Conservation (phyloP, 2,888 invertebrate species). For the Synanthedon vespiformis region DNA sequence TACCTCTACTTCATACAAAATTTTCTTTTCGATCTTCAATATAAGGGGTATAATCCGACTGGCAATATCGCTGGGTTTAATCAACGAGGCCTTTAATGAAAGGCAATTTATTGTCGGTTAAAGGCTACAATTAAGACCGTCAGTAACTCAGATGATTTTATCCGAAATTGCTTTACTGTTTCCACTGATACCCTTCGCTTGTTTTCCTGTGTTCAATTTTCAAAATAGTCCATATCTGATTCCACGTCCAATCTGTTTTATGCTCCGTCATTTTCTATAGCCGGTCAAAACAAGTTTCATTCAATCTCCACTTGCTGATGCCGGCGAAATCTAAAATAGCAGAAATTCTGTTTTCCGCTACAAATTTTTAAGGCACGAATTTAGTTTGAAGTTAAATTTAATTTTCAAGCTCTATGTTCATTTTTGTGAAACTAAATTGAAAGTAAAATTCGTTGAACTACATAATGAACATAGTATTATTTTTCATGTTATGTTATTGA, state of each 20-base stretch:
- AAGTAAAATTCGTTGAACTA: no score
- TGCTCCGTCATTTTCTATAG: background rate
- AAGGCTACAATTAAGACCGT: constrained; percentile 42
- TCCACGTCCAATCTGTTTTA: background rate
- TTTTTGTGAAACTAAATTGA: no score
- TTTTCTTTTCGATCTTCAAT: no score
- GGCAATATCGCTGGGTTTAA: constrained; percentile 24
- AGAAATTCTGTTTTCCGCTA: background rate
- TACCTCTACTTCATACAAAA: background rate
- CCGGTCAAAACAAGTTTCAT: background rate
- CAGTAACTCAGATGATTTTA: constrained; percentile 28
- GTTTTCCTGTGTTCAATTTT: background rate
- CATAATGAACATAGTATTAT: no score
- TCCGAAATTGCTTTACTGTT: constrained; percentile 5
- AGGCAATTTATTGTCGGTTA: constrained; percentile 39
- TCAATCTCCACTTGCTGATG: background rate
- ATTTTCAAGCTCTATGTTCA: no score
- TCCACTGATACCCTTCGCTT: background rate
- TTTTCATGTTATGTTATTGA: no score
- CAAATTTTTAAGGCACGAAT: background rate
- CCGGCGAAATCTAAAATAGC: background rate
- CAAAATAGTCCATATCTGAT: background rate
- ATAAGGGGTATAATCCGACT: constrained; percentile 6
- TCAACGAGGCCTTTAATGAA: constrained; percentile 37
- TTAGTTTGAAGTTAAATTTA: background rate